Conservation (phyloP, 2,888 invertebrate genomes). For the Sesia apiformis region DNA sequence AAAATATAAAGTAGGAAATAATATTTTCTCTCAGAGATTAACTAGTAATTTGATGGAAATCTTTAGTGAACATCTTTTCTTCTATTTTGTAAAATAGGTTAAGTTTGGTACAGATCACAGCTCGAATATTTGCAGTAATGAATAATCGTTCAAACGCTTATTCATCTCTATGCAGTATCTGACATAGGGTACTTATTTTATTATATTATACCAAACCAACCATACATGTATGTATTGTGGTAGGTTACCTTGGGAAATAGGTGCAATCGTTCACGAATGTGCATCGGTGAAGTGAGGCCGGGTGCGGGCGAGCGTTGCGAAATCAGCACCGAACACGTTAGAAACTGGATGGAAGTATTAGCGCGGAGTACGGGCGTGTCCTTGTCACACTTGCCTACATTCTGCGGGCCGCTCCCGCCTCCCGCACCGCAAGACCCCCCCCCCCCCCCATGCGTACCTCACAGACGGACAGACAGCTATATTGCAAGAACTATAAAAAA, state of each 20-base stretch:
- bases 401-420: constrained; percentile 55
- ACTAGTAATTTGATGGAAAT: no score
- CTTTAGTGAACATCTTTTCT: no score
- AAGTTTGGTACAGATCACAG: no score
- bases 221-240: constrained; percentile 27
- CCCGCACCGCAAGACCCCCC: constrained; percentile 35
- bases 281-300: constrained; percentile 52
- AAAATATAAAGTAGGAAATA: no score
- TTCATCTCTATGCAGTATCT: no score
- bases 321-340: constrained; percentile 65
- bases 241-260: constrained; percentile 28
- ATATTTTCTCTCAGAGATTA: no score
- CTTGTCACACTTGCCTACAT: constrained; percentile 75
- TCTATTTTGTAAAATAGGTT: no score
- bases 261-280: constrained; percentile 47
- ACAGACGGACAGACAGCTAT: constrained; percentile 60
- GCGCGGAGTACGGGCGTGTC: constrained; percentile 71
- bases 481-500: constrained; percentile 47
- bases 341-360: constrained; percentile 73
- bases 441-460: constrained; percentile 23
- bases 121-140: no score
- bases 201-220: not conserved
- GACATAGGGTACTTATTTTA: not conserved
- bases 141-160: no score
- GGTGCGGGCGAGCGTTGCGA: constrained; percentile 50